Percentiles rank a stretch among this genome's conserved stretches.
Conservation (phyloP, 2,113 vertebrate genomes). For the Serilophus lunatus region DNA sequence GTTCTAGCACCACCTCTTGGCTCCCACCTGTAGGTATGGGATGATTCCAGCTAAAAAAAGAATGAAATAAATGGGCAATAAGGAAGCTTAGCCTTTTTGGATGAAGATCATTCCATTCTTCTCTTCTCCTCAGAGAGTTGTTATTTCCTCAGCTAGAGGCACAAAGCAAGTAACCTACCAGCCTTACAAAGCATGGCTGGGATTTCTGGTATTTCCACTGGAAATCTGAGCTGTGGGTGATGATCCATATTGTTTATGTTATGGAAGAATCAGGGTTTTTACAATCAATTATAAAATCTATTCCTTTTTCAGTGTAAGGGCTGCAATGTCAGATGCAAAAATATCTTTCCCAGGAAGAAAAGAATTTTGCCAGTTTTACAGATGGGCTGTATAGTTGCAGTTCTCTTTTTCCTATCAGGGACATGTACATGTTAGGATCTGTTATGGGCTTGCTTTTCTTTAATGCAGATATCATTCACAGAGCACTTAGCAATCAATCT, state of each 20-base stretch:
- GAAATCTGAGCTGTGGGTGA: not conserved
- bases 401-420: not conserved
- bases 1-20: constrained; percentile 65
- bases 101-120: not conserved
- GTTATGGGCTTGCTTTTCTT: not conserved
- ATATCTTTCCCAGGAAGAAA: not conserved
- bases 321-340: not conserved
- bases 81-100: not conserved
- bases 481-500: not conserved
- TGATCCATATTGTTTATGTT: not conserved
- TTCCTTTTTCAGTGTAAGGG: not conserved
- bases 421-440: not conserved
- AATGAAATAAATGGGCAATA: not conserved
- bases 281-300: not conserved
- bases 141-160: not conserved
- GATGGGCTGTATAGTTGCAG: not conserved
- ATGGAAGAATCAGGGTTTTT: not conserved
- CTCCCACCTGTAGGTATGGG: constrained; percentile 41
- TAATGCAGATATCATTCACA: not conserved
- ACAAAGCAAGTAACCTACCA: not conserved
- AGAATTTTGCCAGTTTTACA: not conserved
- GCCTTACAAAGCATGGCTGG: not conserved
- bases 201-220: not conserved
- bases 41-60: not conserved
- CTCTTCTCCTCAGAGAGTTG: not conserved